Base-by-base conservation (phyloP, 2,888 invertebrate species). In the Nymphalis c-album region DNA sequence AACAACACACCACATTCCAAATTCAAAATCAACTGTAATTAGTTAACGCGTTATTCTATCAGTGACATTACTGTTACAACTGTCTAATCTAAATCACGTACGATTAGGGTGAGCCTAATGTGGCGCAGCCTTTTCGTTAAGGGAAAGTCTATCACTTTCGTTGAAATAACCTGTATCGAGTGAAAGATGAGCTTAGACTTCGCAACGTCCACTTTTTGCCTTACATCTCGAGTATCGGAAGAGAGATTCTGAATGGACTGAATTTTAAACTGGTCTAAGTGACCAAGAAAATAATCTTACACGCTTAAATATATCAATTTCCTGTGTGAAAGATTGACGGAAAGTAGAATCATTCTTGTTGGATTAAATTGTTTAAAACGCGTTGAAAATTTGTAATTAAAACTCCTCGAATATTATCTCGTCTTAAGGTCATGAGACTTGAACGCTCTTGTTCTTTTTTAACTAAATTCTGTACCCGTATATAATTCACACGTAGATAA, bases 41-140 rank as follows among this genome's bases (percentile, higher is more conserved):
- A 67, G 72, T 75, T 77, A 78, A 80, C 84, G 79, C 81, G 79
- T 83, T 84, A 74, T 74, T 74, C 76, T 80, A 81, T 82, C 78
- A 70, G 69, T 76, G 76, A 73, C 69, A 76, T 68, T 17, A 26
- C 13, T 73, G 75, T 72, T 77, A 76, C 26, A 78, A 82, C 85
- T 78, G 84, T 75, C 76, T 80, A 79, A 80, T 78, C 74, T 80
- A 77, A 78, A 40, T 47, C 48, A 18, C 50, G 48, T 64, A 64
- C 40, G 46, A 51, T 58, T n/a, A n/a, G n/a, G 45, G 45, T 31
- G 46, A 60, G 26, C 66, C 74, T 77, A 76, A 77, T 74, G 76
- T 50, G 72, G 76, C 73, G 77, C 67, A 73, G 74, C 74, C 70
- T 65, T 72, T 68, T 64, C 65, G 68, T 71, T 75, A 73, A 76